These are phyloP conservation scores for Gymnobelideus leadbeateri DNA, from an alignment of 2,113 vertebrate species.

Conservation along the genomic window DNA sequence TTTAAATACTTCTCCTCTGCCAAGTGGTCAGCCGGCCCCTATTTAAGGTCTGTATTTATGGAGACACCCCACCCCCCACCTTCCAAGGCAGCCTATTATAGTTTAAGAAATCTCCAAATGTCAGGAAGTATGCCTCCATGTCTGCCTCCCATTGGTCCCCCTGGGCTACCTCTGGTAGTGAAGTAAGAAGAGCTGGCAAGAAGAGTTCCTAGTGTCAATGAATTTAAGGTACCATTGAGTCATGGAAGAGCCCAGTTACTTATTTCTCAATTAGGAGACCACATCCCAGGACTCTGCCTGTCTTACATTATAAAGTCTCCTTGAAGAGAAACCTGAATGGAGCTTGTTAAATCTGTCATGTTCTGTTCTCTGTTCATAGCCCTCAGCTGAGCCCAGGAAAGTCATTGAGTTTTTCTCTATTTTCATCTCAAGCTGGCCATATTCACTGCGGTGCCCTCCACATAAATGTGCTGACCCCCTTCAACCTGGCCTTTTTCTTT, in stretches of 20 bases:
- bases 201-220: slow-evolving; percentile 40
- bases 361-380: slow-evolving; percentile 7
- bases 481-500: background rate
- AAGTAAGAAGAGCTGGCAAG: background rate
- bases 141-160: background rate
- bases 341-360: slow-evolving; percentile 56
- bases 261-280: slow-evolving; percentile 44
- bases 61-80: background rate
- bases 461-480: background rate
- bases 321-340: slow-evolving; percentile 14
- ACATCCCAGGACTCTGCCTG: slow-evolving; percentile 50
- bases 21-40: background rate
- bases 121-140: background rate
- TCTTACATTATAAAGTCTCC: slow-evolving; percentile 61
- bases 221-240: background rate
- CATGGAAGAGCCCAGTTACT: slow-evolving; percentile 34
- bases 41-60: background rate
- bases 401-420: background rate
- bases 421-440: background rate
- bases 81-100: background rate
- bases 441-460: background rate
- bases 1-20: background rate
- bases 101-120: background rate
- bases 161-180: slow-evolving; percentile 11
- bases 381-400: background rate